These are phyloP conservation scores for Ormyrus rosae DNA, from an alignment of 2,888 invertebrate genomes.

Conservation along the genomic window DNA sequence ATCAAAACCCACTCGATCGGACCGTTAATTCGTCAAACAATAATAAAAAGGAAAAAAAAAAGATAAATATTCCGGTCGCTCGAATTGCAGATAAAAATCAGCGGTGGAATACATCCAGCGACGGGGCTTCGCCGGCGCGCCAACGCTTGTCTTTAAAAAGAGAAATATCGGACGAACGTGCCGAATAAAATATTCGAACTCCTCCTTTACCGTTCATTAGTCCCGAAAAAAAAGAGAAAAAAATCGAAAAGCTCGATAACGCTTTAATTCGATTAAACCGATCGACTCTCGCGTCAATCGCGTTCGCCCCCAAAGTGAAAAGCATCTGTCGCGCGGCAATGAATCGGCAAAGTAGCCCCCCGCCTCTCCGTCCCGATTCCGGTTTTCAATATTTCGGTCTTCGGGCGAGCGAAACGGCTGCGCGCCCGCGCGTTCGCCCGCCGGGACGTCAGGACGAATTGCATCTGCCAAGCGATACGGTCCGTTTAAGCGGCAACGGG, in stretches of 20 bases:
- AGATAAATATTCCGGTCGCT: background rate
- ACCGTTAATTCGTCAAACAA: slow-evolving; percentile 24
- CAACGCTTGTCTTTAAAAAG: slow-evolving; percentile 1
- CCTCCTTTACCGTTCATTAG: background rate
- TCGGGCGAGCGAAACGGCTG: too few species aligned
- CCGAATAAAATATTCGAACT: slow-evolving; percentile 18
- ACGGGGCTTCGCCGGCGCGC: background rate
- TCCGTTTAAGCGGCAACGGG: slow-evolving; percentile 56
- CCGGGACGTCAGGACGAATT: slow-evolving; percentile 35
- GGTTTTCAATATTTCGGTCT: too few species aligned
- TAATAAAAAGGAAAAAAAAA: background rate
- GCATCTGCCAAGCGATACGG: slow-evolving; percentile 60
- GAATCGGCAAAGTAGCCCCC: too few species aligned
- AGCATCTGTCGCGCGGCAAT: too few species aligned
- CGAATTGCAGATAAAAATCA: background rate
- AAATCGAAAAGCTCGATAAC: too few species aligned
- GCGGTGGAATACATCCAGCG: background rate
- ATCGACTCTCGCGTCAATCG: too few species aligned
- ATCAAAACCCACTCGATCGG: slow-evolving; percentile 29
- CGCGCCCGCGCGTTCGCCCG: background rate
- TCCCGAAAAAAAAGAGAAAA: too few species aligned
- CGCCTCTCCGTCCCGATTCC: too few species aligned
- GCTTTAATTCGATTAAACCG: too few species aligned
- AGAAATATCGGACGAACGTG: slow-evolving; percentile 26
- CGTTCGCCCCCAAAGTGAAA: too few species aligned